Evolutionary conservation across 2,888 invertebrate species (phyloP), one percentile per base, ranked within the genome.

Genomic region (Bedellia somnulentella): DNA sequence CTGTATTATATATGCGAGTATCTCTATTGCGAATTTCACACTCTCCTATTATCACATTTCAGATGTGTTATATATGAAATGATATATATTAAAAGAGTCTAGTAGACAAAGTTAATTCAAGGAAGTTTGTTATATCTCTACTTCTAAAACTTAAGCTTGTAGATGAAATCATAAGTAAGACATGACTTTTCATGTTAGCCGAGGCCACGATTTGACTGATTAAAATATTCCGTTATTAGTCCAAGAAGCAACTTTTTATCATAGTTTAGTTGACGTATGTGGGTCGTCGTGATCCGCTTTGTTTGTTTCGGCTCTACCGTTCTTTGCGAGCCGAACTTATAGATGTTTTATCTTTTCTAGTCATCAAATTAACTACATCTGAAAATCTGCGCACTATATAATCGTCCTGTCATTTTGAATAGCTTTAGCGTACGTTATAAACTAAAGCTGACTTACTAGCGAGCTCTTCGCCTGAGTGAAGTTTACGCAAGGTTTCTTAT

Each of bases 1-100:
- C 63, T 68, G 54, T 44, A 43, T 49, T 49, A 32, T 49, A 52
- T 49, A 51, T 54, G 49, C 51, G 49, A 50, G 18, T 25, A 30
- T 30, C 50, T 59, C 53, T 57, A 55, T 61, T 60, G 66, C 68
- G 57, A 61, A 63, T 62, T 66, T 68, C 60, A 62, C 71, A 64
- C 62, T 57, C 54, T 49, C 53, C 57, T 46, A 50, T 46, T n/a
- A n/a, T n/a, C n/a, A n/a, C n/a, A n/a, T n/a, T n/a, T n/a, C n/a
- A n/a, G n/a, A n/a, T n/a, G n/a, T n/a, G n/a, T n/a, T n/a, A n/a
- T n/a, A n/a, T n/a, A n/a, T n/a, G n/a, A n/a, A n/a, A n/a, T n/a
- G n/a, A n/a, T n/a, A n/a, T n/a, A n/a, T n/a, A n/a, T n/a, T n/a
- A n/a, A n/a, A n/a, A n/a, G n/a, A n/a, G n/a, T n/a, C n/a, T n/a